Evolutionary conservation across 2,797 vertebrate species (phyloP).

Genomic region (Telmatherina bonti): DNA sequence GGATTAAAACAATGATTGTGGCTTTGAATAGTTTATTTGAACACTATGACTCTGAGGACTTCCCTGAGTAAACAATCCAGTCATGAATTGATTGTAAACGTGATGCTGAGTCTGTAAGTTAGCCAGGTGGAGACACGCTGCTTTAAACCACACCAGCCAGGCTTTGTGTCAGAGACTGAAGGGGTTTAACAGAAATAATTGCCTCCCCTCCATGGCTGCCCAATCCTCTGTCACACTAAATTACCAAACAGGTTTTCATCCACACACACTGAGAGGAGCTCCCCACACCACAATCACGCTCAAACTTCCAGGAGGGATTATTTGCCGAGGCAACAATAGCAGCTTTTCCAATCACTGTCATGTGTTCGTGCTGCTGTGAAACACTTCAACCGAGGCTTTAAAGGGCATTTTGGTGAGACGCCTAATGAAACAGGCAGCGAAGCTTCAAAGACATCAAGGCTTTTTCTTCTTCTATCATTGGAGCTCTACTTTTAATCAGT

Average conservation of each 20-base stretch:
- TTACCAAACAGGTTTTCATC: conserved; percentile 43
- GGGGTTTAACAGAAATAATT: conserved; percentile 47
- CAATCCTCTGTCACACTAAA: conserved; percentile 46
- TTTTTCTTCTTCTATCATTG: neutral
- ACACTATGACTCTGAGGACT: too few relatives aligned
- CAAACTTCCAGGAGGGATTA: conserved; percentile 5
- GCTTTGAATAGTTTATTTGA: too few relatives aligned
- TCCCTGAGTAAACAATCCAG: too few relatives aligned
- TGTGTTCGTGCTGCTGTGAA: conserved; percentile 28
- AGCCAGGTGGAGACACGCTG: conserved; percentile 9
- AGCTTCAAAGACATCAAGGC: neutral
- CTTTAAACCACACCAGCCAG: conserved; percentile 27
- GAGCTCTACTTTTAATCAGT: conserved; percentile 21
- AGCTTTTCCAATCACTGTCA: conserved; percentile 45
- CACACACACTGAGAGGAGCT: conserved; percentile 11
- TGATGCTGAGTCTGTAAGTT: neutral
- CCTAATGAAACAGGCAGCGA: conserved; percentile 14
- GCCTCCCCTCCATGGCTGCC: conserved; percentile 32
- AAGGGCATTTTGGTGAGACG: conserved; percentile 37
- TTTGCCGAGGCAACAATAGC: conserved; percentile 31
- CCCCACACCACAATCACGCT: conserved; percentile 9
- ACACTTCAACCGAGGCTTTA: conserved; percentile 25
- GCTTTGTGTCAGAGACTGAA: conserved; percentile 40
- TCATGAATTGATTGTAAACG: too few relatives aligned
- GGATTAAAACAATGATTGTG: too few relatives aligned